These are phyloP conservation scores for Glossophaga mutica DNA, from an alignment of 2,797 vertebrate species.

Conservation along the genomic window DNA sequence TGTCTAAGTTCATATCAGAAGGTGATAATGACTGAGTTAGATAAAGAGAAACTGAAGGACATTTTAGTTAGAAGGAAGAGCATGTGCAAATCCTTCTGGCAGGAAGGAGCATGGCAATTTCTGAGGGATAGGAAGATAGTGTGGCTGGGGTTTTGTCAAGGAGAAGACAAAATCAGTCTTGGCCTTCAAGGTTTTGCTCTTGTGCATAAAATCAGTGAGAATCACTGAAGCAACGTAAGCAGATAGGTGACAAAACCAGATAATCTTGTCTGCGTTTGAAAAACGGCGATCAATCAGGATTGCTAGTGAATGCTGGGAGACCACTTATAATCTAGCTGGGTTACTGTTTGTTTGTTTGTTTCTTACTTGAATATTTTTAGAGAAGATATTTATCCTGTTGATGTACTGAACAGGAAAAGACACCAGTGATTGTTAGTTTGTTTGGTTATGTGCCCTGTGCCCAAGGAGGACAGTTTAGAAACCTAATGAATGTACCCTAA, in stretches of 20 bases:
- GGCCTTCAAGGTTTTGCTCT: background rate
- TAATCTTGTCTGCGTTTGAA: background rate
- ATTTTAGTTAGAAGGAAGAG: background rate
- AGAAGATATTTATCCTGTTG: background rate
- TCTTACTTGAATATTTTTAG: background rate
- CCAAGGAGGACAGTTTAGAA: background rate
- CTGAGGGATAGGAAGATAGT: background rate
- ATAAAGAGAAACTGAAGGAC: background rate
- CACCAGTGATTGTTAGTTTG: background rate
- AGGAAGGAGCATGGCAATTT: background rate
- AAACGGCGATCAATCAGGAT: background rate
- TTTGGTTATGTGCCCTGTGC: background rate
- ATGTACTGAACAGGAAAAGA: background rate
- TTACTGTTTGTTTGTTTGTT: background rate
- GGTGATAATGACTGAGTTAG: background rate
- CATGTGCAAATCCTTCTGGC: background rate
- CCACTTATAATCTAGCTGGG: background rate
- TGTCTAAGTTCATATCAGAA: background rate
- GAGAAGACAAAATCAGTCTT: background rate
- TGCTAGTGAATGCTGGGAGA: background rate
- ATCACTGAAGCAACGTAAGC: background rate
- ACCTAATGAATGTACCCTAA: background rate
- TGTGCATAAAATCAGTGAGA: constrained; percentile 15
- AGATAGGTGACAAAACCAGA: background rate
- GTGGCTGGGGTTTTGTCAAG: background rate